These are phyloP conservation scores for Salpingus planirostris DNA, from an alignment of 2,888 invertebrate species.

Conservation along the genomic window DNA sequence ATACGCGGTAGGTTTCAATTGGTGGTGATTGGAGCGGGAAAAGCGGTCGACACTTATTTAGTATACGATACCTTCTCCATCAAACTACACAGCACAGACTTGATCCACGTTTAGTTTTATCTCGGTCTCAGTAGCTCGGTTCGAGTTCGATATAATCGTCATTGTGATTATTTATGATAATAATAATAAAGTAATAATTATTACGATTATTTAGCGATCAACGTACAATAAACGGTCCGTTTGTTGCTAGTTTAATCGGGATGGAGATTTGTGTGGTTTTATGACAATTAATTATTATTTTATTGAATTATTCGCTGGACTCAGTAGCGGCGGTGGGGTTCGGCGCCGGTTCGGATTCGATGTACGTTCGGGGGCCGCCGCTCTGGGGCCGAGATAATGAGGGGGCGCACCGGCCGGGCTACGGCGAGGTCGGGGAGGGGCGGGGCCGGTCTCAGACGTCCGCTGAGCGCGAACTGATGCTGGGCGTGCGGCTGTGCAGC, in stretches of 20 bases:
- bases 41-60: conserved; percentile 20
- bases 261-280: too few species aligned
- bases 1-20: too few species aligned
- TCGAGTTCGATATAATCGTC: conserved; percentile 2
- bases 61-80: conserved; percentile 41
- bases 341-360: too few species aligned
- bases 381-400: neutral
- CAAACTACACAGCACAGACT: conserved; percentile 42
- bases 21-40: too few species aligned
- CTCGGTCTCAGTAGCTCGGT: conserved; percentile 22
- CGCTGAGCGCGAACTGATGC: conserved; percentile 71
- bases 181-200: conserved; percentile 1
- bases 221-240: conserved; percentile 21
- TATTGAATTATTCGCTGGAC: too few species aligned
- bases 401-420: conserved; percentile 26
- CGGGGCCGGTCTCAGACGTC: conserved; percentile 76
- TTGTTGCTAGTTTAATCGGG: too few species aligned
- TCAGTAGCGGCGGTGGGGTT: too few species aligned
- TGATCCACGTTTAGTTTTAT: conserved; percentile 30
- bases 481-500: conserved; percentile 79
- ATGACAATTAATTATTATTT: too few species aligned
- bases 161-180: conserved; percentile 2
- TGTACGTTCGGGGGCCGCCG: neutral
- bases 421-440: conserved; percentile 52
- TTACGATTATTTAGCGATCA: conserved; percentile 16